Conservation (phyloP, 2,888 invertebrate genomes). For the Phasia obesa region DNA sequence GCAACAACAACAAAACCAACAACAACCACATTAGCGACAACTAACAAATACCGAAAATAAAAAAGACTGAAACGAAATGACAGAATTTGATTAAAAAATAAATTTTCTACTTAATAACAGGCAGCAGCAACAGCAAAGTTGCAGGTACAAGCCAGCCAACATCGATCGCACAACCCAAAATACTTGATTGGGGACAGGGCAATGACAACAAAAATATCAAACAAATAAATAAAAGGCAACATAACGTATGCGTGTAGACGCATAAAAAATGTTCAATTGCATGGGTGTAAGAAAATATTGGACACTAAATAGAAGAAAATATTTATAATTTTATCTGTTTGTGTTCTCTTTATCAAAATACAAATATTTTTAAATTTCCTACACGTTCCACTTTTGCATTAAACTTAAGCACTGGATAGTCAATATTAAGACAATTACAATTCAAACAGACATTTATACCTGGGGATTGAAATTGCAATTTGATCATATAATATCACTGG, state of each 20-base stretch:
- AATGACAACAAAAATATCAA: background rate
- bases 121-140: conserved; percentile 10
- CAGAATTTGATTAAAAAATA: conserved; percentile 68
- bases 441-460: too few species aligned
- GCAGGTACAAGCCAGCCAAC: background rate
- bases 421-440: too few species aligned
- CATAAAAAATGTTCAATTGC: too few species aligned
- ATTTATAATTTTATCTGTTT: too few species aligned
- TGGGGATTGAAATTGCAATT: too few species aligned
- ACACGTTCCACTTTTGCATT: too few species aligned
- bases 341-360: too few species aligned
- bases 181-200: conserved; percentile 15
- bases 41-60: conserved; percentile 21
- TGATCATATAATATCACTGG: too few species aligned
- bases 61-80: conserved; percentile 11
- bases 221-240: background rate
- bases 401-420: too few species aligned
- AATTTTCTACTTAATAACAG: conserved; percentile 62
- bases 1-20: conserved; percentile 40
- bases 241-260: background rate
- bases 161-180: background rate
- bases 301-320: too few species aligned
- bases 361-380: too few species aligned
- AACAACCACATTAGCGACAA: background rate
- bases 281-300: too few species aligned